phyloP scores from a whole-genome alignment of 2,113 vertebrate genomes.

The Aptenodytes patagonicus region DNA sequence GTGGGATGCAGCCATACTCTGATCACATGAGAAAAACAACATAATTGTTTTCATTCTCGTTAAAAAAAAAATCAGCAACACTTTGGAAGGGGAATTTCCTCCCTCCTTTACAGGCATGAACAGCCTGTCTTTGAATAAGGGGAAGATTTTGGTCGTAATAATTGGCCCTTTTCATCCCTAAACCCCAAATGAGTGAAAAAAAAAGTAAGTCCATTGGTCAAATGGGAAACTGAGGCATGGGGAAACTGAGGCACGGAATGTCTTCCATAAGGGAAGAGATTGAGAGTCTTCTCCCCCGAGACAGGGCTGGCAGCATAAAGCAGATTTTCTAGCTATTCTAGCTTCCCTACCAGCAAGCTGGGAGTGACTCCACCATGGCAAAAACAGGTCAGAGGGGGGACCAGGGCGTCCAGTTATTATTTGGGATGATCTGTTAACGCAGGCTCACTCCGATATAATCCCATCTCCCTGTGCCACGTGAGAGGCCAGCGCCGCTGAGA shows the following conservation, averaged over 20 bases:
- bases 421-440: background rate
- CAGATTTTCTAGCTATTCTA: background rate
- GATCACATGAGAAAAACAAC: background rate
- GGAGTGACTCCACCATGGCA: rapidly evolving
- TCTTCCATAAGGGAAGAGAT: background rate
- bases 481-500: background rate
- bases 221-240: background rate
- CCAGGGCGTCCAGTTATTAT: rapidly evolving
- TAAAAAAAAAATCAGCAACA: background rate
- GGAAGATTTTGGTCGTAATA: background rate
- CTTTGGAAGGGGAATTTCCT: background rate
- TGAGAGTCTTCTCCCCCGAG: rapidly evolving
- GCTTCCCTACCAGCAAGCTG: background rate
- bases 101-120: background rate
- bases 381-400: background rate
- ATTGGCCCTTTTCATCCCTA: background rate
- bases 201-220: background rate
- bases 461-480: rapidly evolving
- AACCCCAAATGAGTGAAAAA: background rate
- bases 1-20: background rate
- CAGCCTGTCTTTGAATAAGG: background rate
- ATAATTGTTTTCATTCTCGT: background rate
- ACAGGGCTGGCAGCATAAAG: background rate
- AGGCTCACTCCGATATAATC: rapidly evolving
- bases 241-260: background rate